Percentiles rank a stretch among this genome's conserved stretches.
Conservation (phyloP, 2,797 vertebrate species). For the Tokudaia muenninki region DNA sequence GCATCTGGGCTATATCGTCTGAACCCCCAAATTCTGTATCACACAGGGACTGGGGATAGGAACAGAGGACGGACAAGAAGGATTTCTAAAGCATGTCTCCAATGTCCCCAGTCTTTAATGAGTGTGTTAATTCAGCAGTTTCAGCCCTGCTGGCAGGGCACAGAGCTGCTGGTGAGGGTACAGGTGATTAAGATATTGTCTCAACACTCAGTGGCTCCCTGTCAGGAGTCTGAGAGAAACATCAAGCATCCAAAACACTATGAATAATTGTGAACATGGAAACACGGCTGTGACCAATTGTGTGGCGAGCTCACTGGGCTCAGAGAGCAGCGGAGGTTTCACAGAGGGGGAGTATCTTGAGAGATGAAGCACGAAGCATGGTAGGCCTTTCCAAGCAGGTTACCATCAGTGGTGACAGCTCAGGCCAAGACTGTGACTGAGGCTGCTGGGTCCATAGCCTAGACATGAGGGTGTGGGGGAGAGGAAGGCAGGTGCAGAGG, state of each 20-base stretch:
- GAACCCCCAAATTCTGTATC: not conserved
- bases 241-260: not conserved
- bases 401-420: not conserved
- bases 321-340: not conserved
- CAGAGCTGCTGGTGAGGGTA: not conserved
- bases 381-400: not conserved
- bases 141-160: not conserved
- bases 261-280: not conserved
- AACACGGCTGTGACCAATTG: not conserved
- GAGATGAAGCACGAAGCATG: not conserved
- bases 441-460: rapidly evolving
- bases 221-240: constrained; percentile 9
- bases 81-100: not conserved
- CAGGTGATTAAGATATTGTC: constrained; percentile 1
- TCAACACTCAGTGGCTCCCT: not conserved
- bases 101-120: not conserved
- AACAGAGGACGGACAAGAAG: not conserved
- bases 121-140: constrained; percentile 49
- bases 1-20: not conserved
- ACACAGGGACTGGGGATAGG: not conserved
- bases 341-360: not conserved
- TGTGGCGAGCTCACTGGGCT: not conserved
- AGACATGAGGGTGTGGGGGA: too few species aligned
- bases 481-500: not conserved
- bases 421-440: not conserved